These are phyloP conservation scores for Spheniscus mendiculus DNA, from an alignment of 2,113 vertebrate genomes.

Conservation along the genomic window DNA sequence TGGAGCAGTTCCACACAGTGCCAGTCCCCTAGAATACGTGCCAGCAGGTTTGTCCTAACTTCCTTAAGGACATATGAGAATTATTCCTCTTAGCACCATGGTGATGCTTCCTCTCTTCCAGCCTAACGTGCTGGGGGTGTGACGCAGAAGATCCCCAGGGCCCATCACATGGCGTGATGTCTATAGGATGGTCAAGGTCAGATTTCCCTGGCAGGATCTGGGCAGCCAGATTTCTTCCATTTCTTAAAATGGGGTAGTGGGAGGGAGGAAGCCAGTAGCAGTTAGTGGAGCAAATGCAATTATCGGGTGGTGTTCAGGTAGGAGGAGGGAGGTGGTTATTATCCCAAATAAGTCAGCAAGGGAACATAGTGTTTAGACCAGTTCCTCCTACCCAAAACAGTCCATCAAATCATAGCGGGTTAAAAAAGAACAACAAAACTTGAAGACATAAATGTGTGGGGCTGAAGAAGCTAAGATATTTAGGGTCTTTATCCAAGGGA, in stretches of 20 bases:
- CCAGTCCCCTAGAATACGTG: no score
- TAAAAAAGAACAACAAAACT: not conserved
- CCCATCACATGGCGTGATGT: accelerated
- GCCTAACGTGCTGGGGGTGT: not conserved
- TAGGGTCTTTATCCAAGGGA: not conserved
- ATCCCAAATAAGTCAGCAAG: not conserved
- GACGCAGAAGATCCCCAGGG: not conserved
- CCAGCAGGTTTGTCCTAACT: not conserved
- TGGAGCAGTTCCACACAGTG: not conserved
- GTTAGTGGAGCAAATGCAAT: not conserved
- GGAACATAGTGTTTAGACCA: accelerated
- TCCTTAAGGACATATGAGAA: not conserved
- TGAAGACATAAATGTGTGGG: not conserved
- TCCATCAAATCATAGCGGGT: not conserved
- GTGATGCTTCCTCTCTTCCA: not conserved
- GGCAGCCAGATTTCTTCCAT: not conserved
- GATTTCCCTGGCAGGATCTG: not conserved
- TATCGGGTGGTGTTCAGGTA: not conserved
- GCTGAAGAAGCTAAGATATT: not conserved
- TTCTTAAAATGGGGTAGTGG: not conserved
- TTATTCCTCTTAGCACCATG: accelerated
- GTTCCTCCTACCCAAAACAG: not conserved
- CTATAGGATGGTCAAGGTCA: not conserved
- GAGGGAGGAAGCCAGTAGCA: not conserved
- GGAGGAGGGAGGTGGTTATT: not conserved